Base-by-base conservation (phyloP, 2,888 invertebrate species). In the Lamproptera curius region DNA sequence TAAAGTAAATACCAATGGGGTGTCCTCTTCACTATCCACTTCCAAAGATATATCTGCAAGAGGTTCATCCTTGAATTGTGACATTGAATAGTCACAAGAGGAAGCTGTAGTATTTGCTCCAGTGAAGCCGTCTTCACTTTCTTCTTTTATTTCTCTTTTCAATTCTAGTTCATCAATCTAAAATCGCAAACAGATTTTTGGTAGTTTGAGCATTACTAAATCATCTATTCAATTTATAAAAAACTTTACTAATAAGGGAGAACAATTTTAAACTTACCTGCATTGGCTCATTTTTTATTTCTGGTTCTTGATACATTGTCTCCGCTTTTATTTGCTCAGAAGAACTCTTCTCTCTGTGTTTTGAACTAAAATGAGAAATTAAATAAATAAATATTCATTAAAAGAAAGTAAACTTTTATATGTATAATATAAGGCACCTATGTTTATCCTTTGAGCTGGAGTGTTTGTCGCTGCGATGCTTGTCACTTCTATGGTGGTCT, bases 21-120 rank as follows among this genome's bases (percentile, higher is more conserved):
- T 69, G 73, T 95, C 94, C 69, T 94, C 94, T 56, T 94, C 93
- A 55, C 92, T 92, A 1, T 91, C 91, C 11, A 90, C 88, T 63
- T 76, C 89, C 35, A 68, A 73, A 11, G 78, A 76, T 11, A 85
- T 62, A 53, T 84, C 89, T 11, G 85, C 79, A 2, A 90, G 71
- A 11, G 88, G 87, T 62, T 90, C 89, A 59, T 90, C 90, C 62
- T 90, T 90, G 59, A 93, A 92, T 63, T 92, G 92, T 36, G 93
- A 92, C 73, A 93, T 59, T 38, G 90, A 92, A 70, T 93, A 92
- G 68, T 93, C 92, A 73, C 92, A 93, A 39, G 92, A 92, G 54
- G 93, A 92, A n/a, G 89, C 90, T 74, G 90, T 63, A 79, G 91
- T 65, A 77, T 83, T 83, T 15, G 88, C 58, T 61, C 80, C 72